Evolutionary conservation across 2,888 invertebrate species (phyloP).

Genomic region (Trichopria drosophilae): DNA sequence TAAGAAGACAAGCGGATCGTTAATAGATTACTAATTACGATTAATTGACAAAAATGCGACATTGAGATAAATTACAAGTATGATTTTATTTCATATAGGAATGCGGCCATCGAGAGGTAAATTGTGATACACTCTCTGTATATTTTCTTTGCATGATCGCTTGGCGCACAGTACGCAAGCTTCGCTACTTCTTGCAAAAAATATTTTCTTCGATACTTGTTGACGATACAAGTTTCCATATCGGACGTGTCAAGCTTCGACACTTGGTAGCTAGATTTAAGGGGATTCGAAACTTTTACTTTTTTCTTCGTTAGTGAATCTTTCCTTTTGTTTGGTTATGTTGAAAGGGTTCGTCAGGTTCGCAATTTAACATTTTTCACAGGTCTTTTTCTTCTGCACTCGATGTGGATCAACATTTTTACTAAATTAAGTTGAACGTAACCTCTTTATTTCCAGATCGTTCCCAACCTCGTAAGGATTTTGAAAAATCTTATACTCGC

Average conservation of each 20-base stretch:
- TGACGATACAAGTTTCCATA: no score
- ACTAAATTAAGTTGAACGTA: constrained; percentile 6
- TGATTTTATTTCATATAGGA: constrained; percentile 59
- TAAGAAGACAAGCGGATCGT: no score
- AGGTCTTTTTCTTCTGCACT: constrained; percentile 35
- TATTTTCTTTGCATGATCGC: constrained; percentile 46
- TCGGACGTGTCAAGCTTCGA: no score
- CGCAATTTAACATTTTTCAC: no score
- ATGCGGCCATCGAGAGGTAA: constrained; percentile 63
- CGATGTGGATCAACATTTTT: constrained; percentile 28
- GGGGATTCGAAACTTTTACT: no score
- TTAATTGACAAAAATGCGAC: no score
- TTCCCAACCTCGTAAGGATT: constrained; percentile 97
- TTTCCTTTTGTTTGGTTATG: no score
- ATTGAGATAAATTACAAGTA: constrained; percentile 49
- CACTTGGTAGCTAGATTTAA: no score
- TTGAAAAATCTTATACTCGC: constrained; percentile 97
- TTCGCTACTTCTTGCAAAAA: constrained; percentile 15
- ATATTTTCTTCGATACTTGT: not conserved
- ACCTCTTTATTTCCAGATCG: constrained; percentile 73
- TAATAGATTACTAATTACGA: no score
- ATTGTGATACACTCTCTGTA: constrained; percentile 46
- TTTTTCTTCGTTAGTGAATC: no score
- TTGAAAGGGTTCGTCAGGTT: no score
- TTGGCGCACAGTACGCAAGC: constrained; percentile 32